Evolutionary conservation across 1,140 invertebrate species (phyloP), one percentile per base, ranked within the genome.

Genomic region (Agrilus planipennis): DNA sequence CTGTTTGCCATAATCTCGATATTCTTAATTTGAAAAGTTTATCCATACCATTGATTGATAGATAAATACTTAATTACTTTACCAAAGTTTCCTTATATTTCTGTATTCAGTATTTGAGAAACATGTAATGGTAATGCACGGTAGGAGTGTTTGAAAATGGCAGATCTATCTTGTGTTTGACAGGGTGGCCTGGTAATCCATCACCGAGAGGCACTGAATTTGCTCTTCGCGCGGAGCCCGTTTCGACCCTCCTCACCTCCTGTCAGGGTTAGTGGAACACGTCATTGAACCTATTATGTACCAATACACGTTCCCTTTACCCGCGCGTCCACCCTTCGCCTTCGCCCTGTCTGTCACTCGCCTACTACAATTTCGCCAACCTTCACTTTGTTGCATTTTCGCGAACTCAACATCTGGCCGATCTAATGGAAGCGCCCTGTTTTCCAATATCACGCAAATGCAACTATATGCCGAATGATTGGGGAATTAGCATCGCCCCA

Each of bases 251-350:
- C 48, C 52, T 53, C 50, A 51, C 58, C 54, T 53, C 49, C 53
- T 53, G 57, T 57, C 55, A 58, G 57, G 59, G 59, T 61, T 60
- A 60, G 54, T 61, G 52, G 59, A 61, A 61, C 57, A 60, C 58
- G 59, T 60, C 59, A 61, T 57, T 58, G 59, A 60, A 61, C 59
- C 57, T 59, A 61, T 61, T 61, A 61, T 61, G 54, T 61, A 55
- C 59, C 59, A 54, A 61, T 61, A 60, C 53, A 57, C 52, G 55
- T 51, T 53, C 56, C n/a, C n/a, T n/a, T n/a, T n/a, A n/a, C n/a
- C n/a, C 42, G n/a, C 48, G 44, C 34, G 27, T 27, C 12, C 12
- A 4, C n/a, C n/a, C n/a, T n/a, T n/a, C n/a, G n/a, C n/a, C n/a
- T n/a, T n/a, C n/a, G n/a, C n/a, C n/a, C n/a, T n/a, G n/a, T n/a